Base-by-base conservation (phyloP, 1,140 invertebrate genomes). In the Periplaneta americana region DNA sequence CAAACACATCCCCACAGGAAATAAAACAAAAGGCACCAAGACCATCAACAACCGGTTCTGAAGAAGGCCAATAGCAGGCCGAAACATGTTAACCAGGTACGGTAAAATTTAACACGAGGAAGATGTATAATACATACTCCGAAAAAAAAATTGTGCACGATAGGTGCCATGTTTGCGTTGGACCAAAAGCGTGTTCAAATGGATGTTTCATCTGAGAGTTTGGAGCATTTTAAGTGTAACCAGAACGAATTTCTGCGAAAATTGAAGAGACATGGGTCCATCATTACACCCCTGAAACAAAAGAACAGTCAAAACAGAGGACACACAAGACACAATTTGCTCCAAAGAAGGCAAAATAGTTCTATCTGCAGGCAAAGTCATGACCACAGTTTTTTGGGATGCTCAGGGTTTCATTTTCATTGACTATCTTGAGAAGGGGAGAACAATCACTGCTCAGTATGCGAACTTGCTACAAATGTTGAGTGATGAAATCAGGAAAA, bases 151-250 rank as follows among this genome's bases (percentile, higher is more conserved):
- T 22, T 13, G 22, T 28, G 74, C n/a, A 36, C 82, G 83, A 77
- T 74, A 74, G 80, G 80, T 84, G 83, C 80, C 82, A 77, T 82
- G 80, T 74, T 80, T 80, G 74, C 82, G 10, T n/a, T 74, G 74
- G 74, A 74, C 10, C 74, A 74, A 74, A 74, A 74, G n/a, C 74
- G 82, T 80, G 87, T 82, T 82, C 82, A 32, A 78, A 78, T 83
- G 81, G 82, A 80, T 74, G 80, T 82, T 84, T 84, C 84, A 81
- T 82, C 85, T 81, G 79, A 83, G 79, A 84, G 83, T 84, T 87
- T 87, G 79, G 83, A 78, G 83, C 35, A 84, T 83, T 87, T 86
- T 85, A 86, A 84, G 83, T 85, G 82, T 81, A 87, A 87, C 85
- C 81, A 83, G 81, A 84, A 82, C 48, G 84, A 86, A 81, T 84